Conservation (phyloP, 2,888 invertebrate genomes). For the Nomada lathburiana region DNA sequence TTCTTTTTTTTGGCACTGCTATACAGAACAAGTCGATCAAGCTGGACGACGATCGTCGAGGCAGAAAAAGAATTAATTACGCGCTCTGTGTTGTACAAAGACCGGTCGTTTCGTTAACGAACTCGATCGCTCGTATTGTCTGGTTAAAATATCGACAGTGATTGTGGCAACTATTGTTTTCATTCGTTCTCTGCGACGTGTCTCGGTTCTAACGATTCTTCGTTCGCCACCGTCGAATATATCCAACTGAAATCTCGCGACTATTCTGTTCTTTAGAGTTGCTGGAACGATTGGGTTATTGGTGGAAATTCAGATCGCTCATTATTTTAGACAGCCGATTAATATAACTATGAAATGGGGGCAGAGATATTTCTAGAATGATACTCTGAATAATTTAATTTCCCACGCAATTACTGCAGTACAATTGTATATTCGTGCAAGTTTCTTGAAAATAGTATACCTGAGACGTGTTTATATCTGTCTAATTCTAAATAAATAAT, state of each 20-base stretch:
- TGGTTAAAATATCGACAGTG: slow-evolving; percentile 52
- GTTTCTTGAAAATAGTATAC: too few species aligned
- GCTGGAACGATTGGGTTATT: not conserved
- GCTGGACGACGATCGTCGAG: slow-evolving; percentile 35
- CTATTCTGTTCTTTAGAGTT: not conserved
- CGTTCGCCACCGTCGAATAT: slow-evolving; percentile 14
- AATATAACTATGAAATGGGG: too few species aligned
- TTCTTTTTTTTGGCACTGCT: not conserved
- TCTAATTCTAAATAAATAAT: too few species aligned
- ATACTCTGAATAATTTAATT: too few species aligned
- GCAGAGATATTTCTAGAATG: too few species aligned
- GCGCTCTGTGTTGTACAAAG: slow-evolving; percentile 6
- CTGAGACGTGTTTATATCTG: too few species aligned
- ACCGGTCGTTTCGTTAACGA: slow-evolving; percentile 53
- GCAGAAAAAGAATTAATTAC: slow-evolving; percentile 62
- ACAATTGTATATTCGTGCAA: too few species aligned
- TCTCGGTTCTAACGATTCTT: slow-evolving; percentile 32
- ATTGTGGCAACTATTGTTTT: slow-evolving; percentile 41
- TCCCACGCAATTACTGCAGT: too few species aligned
- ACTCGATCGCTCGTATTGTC: slow-evolving; percentile 54
- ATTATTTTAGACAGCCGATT: too few species aligned
- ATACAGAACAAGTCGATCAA: slow-evolving; percentile 33
- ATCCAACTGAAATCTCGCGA: not conserved
- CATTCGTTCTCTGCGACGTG: slow-evolving; percentile 38
- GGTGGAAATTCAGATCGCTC: too few species aligned